Conservation (phyloP, 1,140 invertebrate genomes). For the Drosophila sp. region DNA sequence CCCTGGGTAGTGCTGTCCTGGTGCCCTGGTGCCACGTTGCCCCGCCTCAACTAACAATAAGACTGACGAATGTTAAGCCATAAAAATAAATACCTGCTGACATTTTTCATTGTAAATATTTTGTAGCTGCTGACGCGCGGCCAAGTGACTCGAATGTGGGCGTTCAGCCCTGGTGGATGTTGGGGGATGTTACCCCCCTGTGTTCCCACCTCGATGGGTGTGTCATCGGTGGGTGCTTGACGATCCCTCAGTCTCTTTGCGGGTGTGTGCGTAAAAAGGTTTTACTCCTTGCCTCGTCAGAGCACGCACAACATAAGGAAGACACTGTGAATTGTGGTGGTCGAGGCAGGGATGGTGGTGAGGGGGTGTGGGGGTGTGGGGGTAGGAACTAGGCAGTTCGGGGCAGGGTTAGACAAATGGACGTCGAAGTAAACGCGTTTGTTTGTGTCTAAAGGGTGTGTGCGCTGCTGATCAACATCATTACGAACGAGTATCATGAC, state of each 20-base stretch:
- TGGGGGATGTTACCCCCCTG: background rate
- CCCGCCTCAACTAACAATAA: conserved; percentile 75
- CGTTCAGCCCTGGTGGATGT: background rate
- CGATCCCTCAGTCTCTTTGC: background rate
- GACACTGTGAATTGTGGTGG: background rate
- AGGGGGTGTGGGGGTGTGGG: background rate
- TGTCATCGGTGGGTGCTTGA: conserved; percentile 31
- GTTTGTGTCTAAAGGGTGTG: conserved; percentile 54
- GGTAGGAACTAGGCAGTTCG: background rate
- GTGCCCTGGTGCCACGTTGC: conserved; percentile 4
- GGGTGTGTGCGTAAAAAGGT: conserved; percentile 56
- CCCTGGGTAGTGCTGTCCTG: too few relatives aligned
- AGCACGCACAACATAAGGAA: conserved; percentile 41
- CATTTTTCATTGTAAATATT: conserved; percentile 84
- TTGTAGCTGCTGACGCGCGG: conserved; percentile 79
- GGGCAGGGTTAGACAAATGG: conserved; percentile 65
- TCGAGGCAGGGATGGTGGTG: conserved; percentile 11
- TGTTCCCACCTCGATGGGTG: conserved; percentile 30
- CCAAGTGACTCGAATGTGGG: conserved; percentile 59
- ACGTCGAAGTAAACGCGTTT: conserved; percentile 52
- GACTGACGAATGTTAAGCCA: conserved; percentile 81
- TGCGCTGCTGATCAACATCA: conserved; percentile 70
- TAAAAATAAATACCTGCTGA: conserved; percentile 83
- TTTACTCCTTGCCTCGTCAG: conserved; percentile 45
- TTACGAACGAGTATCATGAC: conserved; percentile 51